Evolutionary conservation across 2,888 invertebrate genomes (phyloP).

Genomic region (Gasteruption jaculator): DNA sequence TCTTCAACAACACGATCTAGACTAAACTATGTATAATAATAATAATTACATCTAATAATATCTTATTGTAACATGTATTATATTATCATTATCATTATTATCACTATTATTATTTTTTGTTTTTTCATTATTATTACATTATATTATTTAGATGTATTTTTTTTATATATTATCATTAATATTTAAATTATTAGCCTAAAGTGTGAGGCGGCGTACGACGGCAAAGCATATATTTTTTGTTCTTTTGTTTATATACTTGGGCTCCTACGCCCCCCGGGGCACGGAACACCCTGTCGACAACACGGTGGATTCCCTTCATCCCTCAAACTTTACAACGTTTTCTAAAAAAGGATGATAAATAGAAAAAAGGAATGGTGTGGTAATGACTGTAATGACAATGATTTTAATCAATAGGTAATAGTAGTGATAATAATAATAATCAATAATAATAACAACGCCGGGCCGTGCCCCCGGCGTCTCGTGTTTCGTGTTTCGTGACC

Average conservation of each 20-base stretch:
- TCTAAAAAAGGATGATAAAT: too few relatives aligned
- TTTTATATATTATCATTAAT: slow-evolving; percentile 37
- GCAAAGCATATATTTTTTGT: slow-evolving; percentile 45
- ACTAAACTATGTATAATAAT: slow-evolving; percentile 53
- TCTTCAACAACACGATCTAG: slow-evolving; percentile 52
- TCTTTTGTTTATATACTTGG: too few relatives aligned
- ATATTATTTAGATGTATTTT: slow-evolving; percentile 24
- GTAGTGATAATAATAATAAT: too few relatives aligned
- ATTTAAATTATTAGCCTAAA: slow-evolving; percentile 51
- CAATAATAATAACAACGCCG: too few relatives aligned
- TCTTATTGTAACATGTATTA: slow-evolving; percentile 52
- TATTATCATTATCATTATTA: slow-evolving; percentile 44
- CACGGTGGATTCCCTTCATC: slow-evolving; percentile 35
- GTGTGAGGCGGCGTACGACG: slow-evolving; percentile 51
- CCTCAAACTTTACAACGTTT: slow-evolving; percentile 15
- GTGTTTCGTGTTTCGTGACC: too few relatives aligned
- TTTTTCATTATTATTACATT: slow-evolving; percentile 26
- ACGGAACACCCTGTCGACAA: slow-evolving; percentile 50
- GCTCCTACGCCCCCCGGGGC: slow-evolving; percentile 47
- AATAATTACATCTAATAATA: slow-evolving; percentile 53
- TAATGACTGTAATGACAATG: too few relatives aligned
- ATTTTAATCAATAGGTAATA: too few relatives aligned
- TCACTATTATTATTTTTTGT: slow-evolving; percentile 34
- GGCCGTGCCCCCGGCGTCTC: too few relatives aligned
- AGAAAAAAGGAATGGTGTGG: too few relatives aligned